Base-by-base conservation (phyloP, 2,888 invertebrate genomes). In the Agrochola lychnidis region DNA sequence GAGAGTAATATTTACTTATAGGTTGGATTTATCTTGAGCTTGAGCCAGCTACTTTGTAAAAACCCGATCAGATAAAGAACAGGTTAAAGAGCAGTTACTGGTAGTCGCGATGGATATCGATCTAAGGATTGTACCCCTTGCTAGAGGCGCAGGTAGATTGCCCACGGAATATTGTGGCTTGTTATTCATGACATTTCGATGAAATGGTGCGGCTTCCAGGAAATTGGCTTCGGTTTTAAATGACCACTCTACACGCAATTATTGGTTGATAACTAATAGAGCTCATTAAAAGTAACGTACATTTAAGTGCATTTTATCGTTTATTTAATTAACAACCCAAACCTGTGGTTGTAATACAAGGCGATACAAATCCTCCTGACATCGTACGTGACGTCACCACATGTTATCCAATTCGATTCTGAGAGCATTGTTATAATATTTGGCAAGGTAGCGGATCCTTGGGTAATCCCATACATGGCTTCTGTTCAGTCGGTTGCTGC, bases 1-100 rank as follows among this genome's bases (percentile, higher is more conserved):
- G 45, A 22, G 64, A 67, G 71, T 36, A 70, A 75, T 73, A 83
- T 83, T 78, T 81, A 73, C 57, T 81, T 68, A 72, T 73, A 70
- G 61, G 67, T 78, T 79, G 57, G 75, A 61, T 74, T 79, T 70
- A 36, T 36, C 36, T 36, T 36, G 36, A 36, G 36, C 79, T 79
- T 75, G 68, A 66, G 74, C n/a, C 67, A 70, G 78, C 70, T 79
- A 76, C 78, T 78, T 83, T 83, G 76, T 85, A 76, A 84, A 78
- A 83, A 81, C 87, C 82, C 83, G 81, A 89, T 89, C 89, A 85
- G 89, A 90, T 90, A 89, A 83, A 74, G 77, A 87, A 87, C 86
- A 84, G 81, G 86, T 83, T 83, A 86, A 83, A 79, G 84, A 82
- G 85, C 80, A 86, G 88, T 86, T 88, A 82, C 86, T 79, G 82